Conservation (phyloP, 1,140 invertebrate genomes). For the Drosophila nigromelanica region DNA sequence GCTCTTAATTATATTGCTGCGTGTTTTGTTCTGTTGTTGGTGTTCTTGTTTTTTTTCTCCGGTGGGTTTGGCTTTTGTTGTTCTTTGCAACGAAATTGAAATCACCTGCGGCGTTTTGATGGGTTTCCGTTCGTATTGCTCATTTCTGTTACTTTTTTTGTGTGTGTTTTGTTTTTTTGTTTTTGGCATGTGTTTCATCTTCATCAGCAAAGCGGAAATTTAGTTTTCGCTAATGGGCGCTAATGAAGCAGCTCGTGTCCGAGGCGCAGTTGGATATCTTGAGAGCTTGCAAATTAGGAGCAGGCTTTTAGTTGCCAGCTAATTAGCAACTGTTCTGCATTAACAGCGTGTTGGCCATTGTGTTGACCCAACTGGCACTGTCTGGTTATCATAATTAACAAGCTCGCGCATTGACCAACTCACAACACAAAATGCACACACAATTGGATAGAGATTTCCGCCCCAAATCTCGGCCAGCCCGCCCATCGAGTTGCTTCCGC, state of each 20-base stretch:
- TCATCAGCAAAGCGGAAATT: conserved; percentile 70
- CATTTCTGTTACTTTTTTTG: conserved; percentile 33
- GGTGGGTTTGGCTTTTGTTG: conserved; percentile 34
- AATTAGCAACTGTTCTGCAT: conserved; percentile 66
- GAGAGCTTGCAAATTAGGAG: conserved; percentile 59
- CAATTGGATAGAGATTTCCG: conserved; percentile 16
- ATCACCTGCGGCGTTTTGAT: conserved; percentile 69
- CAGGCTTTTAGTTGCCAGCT: conserved; percentile 68
- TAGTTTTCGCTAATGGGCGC: conserved; percentile 74
- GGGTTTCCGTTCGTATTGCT: conserved; percentile 35
- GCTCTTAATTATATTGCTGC: conserved; percentile 75
- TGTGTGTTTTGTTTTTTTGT: conserved; percentile 15
- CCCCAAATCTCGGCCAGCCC: conserved; percentile 17
- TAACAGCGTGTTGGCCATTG: conserved; percentile 51
- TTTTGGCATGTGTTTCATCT: conserved; percentile 77
- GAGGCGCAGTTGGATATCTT: conserved; percentile 58
- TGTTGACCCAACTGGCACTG: conserved; percentile 40
- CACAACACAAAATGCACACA: conserved; percentile 12
- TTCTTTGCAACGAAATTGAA: conserved; percentile 55
- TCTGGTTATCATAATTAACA: conserved; percentile 78
- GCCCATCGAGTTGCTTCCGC: conserved; percentile 61
- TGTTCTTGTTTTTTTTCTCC: not conserved
- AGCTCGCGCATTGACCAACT: conserved; percentile 51
- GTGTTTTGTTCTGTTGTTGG: conserved; percentile 49
- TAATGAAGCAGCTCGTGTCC: conserved; percentile 73